Percentiles rank a stretch among this genome's conserved stretches.
phyloP scores from a whole-genome alignment of 2,113 vertebrate species.

The Erythrocercus mccallii region DNA sequence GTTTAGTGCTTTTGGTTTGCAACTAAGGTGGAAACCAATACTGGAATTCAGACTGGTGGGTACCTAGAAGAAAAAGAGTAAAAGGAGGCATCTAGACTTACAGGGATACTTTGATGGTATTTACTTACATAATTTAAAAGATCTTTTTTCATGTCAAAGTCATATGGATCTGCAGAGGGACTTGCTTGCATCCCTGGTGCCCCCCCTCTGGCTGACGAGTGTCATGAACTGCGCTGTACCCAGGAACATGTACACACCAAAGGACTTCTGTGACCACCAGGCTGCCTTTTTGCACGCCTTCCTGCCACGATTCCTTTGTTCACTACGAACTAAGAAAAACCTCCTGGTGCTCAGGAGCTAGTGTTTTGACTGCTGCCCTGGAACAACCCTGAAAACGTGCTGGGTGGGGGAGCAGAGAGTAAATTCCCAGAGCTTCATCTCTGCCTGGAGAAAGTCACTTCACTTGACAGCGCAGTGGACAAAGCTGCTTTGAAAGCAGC shows the following conservation, averaged over 20 bases:
- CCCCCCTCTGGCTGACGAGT: rapidly evolving
- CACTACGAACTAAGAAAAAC: not conserved
- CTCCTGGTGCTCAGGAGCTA: not conserved
- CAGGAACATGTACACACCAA: not conserved
- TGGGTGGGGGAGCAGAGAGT: not conserved
- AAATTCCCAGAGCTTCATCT: not conserved
- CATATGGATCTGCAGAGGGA: not conserved
- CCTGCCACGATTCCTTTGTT: not conserved
- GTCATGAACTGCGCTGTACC: not conserved
- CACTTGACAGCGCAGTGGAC: not conserved
- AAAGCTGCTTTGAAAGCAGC: conserved; percentile 22
- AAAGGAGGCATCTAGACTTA: not conserved
- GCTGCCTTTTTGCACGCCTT: not conserved
- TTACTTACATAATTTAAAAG: not conserved
- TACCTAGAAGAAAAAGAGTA: not conserved
- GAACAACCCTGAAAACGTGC: not conserved
- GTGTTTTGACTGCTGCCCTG: not conserved
- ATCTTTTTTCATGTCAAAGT: not conserved
- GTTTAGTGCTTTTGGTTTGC: not conserved
- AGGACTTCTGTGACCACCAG: not conserved
- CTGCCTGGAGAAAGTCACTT: conserved; percentile 3
- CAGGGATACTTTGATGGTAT: not conserved
- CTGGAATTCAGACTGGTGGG: not conserved
- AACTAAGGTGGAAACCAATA: not conserved
- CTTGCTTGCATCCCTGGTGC: not conserved